Evolutionary conservation across 1,140 invertebrate species (phyloP), one percentile per base, ranked within the genome.

Genomic region (Drosophila nebulosa): DNA sequence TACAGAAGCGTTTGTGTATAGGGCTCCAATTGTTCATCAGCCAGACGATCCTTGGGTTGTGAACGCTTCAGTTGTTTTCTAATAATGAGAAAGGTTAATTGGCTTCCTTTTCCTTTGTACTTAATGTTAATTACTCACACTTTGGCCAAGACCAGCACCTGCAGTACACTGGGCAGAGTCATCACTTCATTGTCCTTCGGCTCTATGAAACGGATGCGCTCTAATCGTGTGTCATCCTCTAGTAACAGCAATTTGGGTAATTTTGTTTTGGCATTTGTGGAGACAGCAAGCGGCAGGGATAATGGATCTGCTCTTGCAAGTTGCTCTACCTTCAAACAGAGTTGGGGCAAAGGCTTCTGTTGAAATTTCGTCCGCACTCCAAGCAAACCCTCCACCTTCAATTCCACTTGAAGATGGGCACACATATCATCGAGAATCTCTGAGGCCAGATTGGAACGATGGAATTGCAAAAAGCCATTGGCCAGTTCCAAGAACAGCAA

Each of bases 361-460:
- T 99, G 98, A 91, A 94, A 98, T 85, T 95, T 96, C 14, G 98
- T 99, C 65, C 98, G 93, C 91, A 97, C 97, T 6, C 98, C 98
- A 52, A 99, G 91, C 12, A 95, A 93, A 70, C 97, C 96, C 63
- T 90, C 86, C 21, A 74, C 91, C 39, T 95, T 92, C 24, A 97
- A 92, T 51, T 94, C 93, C 51, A 98, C 89, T 46, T 94, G 93
- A 24, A 95, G 91, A 22, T 94, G 73, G 14, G 93, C 90, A 78
- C 93, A 92, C 0, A 95, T 95, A 63, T 92, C 92, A 18, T 94
- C 91, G 9, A 98, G 92, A 88, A 95, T 93, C 63, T 95, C 93
- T 64, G 95, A 94, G 16, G 95, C 94, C 79, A 94, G 93, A 51
- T 93, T 93, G 14, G 96, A 93, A 78, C 96, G 94, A 78, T 94